A percentile compares a stretch with the other conserved stretches of the same genome.
These are phyloP conservation scores for Phyto melanocephala DNA, from an alignment of 2,888 invertebrate genomes.

Conservation along the genomic window DNA sequence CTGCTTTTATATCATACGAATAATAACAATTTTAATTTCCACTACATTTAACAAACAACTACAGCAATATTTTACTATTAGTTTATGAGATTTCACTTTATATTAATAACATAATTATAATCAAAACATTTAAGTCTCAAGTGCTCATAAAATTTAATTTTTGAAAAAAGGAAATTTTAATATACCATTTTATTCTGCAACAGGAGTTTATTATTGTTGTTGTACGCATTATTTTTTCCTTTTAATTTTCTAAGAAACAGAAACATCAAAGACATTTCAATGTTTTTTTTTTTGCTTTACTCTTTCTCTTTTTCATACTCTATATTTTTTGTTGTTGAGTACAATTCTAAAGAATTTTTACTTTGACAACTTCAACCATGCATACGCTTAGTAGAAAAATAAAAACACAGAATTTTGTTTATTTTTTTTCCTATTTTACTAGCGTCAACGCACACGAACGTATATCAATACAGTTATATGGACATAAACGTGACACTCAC, in stretches of 20 bases:
- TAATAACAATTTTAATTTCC: too few species aligned
- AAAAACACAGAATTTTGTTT: background rate
- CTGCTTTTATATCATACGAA: too few species aligned
- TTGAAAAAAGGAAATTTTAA: background rate
- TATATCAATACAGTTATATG: background rate
- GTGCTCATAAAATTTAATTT: background rate
- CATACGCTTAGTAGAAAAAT: slow-evolving; percentile 1
- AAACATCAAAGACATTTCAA: slow-evolving; percentile 50
- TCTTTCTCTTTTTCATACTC: too few species aligned
- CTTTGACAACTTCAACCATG: slow-evolving; percentile 45
- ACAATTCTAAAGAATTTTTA: slow-evolving; percentile 23
- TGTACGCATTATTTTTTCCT: background rate
- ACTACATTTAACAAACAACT: too few species aligned
- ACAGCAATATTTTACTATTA: too few species aligned
- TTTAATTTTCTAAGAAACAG: slow-evolving; percentile 10
- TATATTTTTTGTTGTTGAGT: background rate
- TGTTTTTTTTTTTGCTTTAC: background rate
- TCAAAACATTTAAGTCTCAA: slow-evolving; percentile 37
- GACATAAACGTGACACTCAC: background rate
- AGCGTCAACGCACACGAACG: background rate
- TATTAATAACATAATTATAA: too few species aligned
- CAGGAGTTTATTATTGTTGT: background rate
- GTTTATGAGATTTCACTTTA: too few species aligned
- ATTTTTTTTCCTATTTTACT: background rate
- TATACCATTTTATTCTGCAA: background rate